A percentile compares a stretch with the other conserved stretches of the same genome.
These are phyloP conservation scores for Amphilophus citrinellus DNA, from an alignment of 2,113 vertebrate species.

Conservation along the genomic window DNA sequence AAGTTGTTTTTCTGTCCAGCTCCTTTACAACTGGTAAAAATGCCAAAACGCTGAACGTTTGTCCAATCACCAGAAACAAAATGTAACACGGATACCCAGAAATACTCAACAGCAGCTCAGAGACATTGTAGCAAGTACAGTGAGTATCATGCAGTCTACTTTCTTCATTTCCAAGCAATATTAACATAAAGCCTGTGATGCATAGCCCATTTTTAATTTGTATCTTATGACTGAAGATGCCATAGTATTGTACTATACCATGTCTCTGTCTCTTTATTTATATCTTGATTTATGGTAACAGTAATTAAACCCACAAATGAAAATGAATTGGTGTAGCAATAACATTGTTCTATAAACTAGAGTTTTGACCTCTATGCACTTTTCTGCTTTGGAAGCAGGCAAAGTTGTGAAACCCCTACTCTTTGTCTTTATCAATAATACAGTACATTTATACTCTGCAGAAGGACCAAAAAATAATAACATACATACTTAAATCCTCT, in stretches of 20 bases:
- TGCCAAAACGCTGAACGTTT: background rate
- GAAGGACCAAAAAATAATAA: background rate
- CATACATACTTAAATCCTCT: background rate
- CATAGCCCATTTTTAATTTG: background rate
- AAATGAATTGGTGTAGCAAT: background rate
- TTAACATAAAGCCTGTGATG: background rate
- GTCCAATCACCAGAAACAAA: background rate
- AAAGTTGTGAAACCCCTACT: no score
- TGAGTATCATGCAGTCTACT: background rate
- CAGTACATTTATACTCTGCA: background rate
- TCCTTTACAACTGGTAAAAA: background rate
- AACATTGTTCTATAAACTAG: background rate
- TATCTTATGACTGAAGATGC: background rate
- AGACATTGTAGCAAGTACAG: background rate
- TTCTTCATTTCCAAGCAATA: background rate
- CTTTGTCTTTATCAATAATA: no score
- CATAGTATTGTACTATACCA: background rate
- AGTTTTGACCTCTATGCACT: background rate
- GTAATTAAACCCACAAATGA: background rate
- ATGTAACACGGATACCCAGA: background rate
- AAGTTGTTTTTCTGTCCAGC: background rate
- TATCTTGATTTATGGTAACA: background rate
- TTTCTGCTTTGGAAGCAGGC: background rate
- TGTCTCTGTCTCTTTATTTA: background rate
- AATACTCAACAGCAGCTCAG: background rate